These are phyloP conservation scores for Tricholauxania praeusta DNA, from an alignment of 2,888 invertebrate species.

Conservation along the genomic window DNA sequence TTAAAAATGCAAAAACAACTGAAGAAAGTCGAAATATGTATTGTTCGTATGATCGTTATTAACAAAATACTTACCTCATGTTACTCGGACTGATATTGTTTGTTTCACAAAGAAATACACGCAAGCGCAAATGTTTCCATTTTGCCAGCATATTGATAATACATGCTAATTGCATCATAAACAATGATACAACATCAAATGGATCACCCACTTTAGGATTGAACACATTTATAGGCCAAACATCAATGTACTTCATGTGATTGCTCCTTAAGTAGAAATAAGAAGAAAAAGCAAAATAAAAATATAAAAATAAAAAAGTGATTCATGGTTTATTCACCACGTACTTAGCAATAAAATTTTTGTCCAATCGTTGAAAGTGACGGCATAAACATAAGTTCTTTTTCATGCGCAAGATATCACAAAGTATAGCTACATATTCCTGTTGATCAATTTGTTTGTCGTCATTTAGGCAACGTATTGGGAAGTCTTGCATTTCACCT, in stretches of 20 bases:
- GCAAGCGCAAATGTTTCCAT: slow-evolving; percentile 87
- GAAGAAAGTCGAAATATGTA: background rate
- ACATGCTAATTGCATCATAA: slow-evolving; percentile 96
- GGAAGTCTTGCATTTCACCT: slow-evolving; percentile 69
- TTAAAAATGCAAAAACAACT: background rate
- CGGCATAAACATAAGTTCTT: slow-evolving; percentile 96
- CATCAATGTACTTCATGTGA: slow-evolving; percentile 87
- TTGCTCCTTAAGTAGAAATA: slow-evolving; percentile 58
- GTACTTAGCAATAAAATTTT: slow-evolving; percentile 79
- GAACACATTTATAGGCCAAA: slow-evolving; percentile 96
- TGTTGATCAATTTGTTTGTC: slow-evolving; percentile 69
- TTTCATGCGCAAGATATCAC: slow-evolving; percentile 90
- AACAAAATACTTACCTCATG: slow-evolving; percentile 57
- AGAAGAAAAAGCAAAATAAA: slow-evolving; percentile 41
- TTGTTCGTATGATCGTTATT: background rate
- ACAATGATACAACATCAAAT: slow-evolving; percentile 92
- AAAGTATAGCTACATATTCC: slow-evolving; percentile 87
- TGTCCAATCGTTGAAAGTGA: slow-evolving; percentile 89
- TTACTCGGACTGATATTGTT: slow-evolving; percentile 52
- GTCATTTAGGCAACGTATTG: slow-evolving; percentile 69
- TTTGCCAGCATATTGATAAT: slow-evolving; percentile 91
- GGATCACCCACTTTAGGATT: slow-evolving; percentile 80
- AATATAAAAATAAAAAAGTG: slow-evolving; percentile 8
- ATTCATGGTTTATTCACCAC: slow-evolving; percentile 45
- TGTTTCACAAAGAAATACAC: slow-evolving; percentile 87